Percentiles rank a stretch among this genome's conserved stretches.
Evolutionary conservation across 2,113 vertebrate species (phyloP).

Genomic region (Hippocampus abdominalis): DNA sequence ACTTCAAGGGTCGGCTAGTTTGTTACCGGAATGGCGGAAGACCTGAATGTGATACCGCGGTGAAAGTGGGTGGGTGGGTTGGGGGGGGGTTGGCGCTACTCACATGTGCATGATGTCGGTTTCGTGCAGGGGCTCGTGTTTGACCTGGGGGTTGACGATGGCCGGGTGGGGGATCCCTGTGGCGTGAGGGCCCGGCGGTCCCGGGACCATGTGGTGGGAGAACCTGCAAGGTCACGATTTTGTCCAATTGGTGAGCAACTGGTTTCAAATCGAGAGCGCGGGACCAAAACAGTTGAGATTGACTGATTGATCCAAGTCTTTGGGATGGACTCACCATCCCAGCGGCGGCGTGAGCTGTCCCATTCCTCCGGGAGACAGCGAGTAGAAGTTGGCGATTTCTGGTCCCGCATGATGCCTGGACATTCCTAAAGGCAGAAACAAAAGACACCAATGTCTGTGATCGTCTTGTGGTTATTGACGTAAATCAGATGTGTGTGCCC

Average conservation of each 20-base stretch:
- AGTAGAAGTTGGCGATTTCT: slow-evolving; percentile 95
- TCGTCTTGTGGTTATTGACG: too few relatives aligned
- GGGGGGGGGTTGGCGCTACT: slow-evolving; percentile 57
- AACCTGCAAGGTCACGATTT: slow-evolving; percentile 77
- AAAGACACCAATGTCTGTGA: not conserved
- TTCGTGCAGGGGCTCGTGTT: slow-evolving; percentile 95
- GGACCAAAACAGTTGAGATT: not conserved
- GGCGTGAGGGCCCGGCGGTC: slow-evolving; percentile 91
- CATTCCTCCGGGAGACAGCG: slow-evolving; percentile 90
- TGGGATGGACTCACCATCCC: slow-evolving; percentile 86
- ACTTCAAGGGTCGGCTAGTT: slow-evolving; percentile 49
- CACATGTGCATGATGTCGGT: slow-evolving; percentile 97
- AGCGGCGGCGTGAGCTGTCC: slow-evolving; percentile 96
- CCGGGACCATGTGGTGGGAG: slow-evolving; percentile 98
- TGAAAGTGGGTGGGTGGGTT: not conserved
- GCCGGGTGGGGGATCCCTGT: slow-evolving; percentile 98
- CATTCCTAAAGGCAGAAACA: slow-evolving; percentile 78
- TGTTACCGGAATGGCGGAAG: slow-evolving; percentile 27
- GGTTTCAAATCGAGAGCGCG: not conserved
- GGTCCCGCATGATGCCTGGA: slow-evolving; percentile 89
- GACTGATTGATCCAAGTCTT: not conserved
- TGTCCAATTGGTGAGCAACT: not conserved
- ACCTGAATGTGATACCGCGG: slow-evolving; percentile 41
- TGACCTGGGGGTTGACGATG: slow-evolving; percentile 98
- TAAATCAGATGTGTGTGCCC: too few relatives aligned